Evolutionary conservation across 2,888 invertebrate genomes (phyloP).

Genomic region (Agrochola lota): DNA sequence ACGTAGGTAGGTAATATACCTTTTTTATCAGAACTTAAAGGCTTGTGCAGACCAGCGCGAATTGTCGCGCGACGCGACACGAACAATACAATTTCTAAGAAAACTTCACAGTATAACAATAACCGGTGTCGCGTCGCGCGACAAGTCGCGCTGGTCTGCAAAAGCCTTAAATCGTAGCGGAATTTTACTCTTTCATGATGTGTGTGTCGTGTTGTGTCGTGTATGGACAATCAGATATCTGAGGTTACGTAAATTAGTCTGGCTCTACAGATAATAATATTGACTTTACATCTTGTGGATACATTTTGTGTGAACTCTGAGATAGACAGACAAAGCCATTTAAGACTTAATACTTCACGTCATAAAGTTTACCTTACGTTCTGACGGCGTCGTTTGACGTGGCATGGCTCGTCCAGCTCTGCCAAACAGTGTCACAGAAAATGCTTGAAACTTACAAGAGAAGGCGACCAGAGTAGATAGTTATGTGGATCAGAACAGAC

Average conservation of each 20-base stretch:
- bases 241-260: conserved; percentile 7
- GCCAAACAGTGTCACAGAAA: neutral
- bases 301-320: conserved; percentile 19
- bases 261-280: conserved; percentile 30
- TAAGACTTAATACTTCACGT: neutral
- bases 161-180: neutral
- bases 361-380: neutral
- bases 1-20: neutral
- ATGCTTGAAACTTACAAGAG: neutral
- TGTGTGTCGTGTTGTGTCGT: neutral
- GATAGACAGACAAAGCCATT: conserved; percentile 19
- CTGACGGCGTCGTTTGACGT: neutral
- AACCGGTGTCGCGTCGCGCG: too few relatives aligned
- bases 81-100: too few relatives aligned
- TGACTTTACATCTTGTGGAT: conserved; percentile 23
- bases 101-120: too few relatives aligned
- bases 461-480: neutral
- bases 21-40: neutral
- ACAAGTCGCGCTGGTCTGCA: too few relatives aligned
- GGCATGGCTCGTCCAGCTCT: neutral
- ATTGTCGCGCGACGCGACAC: too few relatives aligned
- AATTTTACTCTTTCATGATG: neutral
- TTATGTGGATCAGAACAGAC: neutral
- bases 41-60: too few relatives aligned
- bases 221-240: neutral